Conservation (phyloP, 2,797 vertebrate genomes). For the Sebastes cheni region DNA sequence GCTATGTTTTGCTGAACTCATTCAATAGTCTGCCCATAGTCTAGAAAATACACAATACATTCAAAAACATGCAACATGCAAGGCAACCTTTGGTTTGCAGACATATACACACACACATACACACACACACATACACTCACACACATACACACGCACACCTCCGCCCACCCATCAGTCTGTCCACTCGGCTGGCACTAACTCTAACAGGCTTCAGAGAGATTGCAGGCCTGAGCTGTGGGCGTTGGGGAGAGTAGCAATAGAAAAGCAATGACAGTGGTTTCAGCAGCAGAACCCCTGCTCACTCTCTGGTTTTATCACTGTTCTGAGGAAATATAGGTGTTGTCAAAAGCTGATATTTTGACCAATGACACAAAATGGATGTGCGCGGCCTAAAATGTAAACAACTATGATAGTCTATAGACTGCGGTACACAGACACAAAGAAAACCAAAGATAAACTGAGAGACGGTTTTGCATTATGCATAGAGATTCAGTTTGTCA, state of each 20-base stretch:
- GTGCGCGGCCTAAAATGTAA: slow-evolving; percentile 72
- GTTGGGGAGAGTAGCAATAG: slow-evolving; percentile 82
- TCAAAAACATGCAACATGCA: slow-evolving; percentile 72
- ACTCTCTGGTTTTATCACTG: slow-evolving; percentile 77
- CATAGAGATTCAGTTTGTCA: slow-evolving; percentile 44
- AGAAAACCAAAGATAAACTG: slow-evolving; percentile 28
- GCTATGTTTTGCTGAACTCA: slow-evolving; percentile 54
- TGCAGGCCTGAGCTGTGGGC: slow-evolving; percentile 80
- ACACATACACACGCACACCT: too few species aligned
- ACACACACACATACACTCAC: not conserved
- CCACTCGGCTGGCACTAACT: slow-evolving; percentile 85
- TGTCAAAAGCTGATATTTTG: slow-evolving; percentile 83
- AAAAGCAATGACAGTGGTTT: slow-evolving; percentile 86
- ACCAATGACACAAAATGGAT: slow-evolving; percentile 78
- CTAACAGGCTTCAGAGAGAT: slow-evolving; percentile 87
- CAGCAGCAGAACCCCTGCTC: slow-evolving; percentile 77
- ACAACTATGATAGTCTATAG: slow-evolving; percentile 69
- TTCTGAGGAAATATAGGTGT: slow-evolving; percentile 82
- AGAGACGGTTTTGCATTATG: slow-evolving; percentile 61
- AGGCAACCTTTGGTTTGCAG: slow-evolving; percentile 68
- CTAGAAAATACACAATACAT: slow-evolving; percentile 67
- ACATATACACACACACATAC: slow-evolving; percentile 18
- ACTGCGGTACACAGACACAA: slow-evolving; percentile 38
- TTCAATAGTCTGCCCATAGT: slow-evolving; percentile 49
- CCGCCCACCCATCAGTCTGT: slow-evolving; percentile 81